Evolutionary conservation across 2,888 invertebrate genomes (phyloP).

Genomic region (Cantharis rustica): DNA sequence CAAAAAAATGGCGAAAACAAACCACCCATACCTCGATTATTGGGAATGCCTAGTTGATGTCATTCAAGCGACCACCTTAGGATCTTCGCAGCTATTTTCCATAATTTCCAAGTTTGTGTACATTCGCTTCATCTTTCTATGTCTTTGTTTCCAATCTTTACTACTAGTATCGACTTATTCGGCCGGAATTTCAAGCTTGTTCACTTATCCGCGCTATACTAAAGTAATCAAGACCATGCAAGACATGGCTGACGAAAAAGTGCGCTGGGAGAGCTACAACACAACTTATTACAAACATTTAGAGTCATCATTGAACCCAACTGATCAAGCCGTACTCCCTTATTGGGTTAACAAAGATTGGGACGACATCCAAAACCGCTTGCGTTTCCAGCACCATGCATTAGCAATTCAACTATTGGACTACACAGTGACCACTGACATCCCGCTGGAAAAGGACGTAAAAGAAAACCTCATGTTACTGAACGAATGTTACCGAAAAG

Average conservation of each 20-base stretch:
- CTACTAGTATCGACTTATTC: neutral
- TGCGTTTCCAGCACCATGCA: neutral
- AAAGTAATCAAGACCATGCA: neutral
- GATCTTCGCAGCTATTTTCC: neutral
- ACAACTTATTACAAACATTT: neutral
- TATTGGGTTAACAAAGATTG: neutral
- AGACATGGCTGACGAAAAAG: neutral
- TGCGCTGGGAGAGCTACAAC: neutral
- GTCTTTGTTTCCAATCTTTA: neutral
- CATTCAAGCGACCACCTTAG: neutral
- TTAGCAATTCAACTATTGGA: neutral
- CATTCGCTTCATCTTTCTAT: neutral
- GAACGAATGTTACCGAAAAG: neutral
- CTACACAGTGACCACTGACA: neutral
- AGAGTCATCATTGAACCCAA: neutral
- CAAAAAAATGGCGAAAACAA: neutral
- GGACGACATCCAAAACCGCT: neutral
- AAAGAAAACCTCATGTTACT: neutral
- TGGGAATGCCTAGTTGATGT: neutral
- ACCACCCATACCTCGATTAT: neutral
- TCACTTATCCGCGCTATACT: neutral
- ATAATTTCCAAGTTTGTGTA: neutral
- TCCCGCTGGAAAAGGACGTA: neutral
- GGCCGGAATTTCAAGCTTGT: neutral
- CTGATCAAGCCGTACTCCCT: neutral